Evolutionary conservation across 1,140 invertebrate species (phyloP), one percentile per base, ranked within the genome.

Genomic region (Meloidogyne floridensis): DNA sequence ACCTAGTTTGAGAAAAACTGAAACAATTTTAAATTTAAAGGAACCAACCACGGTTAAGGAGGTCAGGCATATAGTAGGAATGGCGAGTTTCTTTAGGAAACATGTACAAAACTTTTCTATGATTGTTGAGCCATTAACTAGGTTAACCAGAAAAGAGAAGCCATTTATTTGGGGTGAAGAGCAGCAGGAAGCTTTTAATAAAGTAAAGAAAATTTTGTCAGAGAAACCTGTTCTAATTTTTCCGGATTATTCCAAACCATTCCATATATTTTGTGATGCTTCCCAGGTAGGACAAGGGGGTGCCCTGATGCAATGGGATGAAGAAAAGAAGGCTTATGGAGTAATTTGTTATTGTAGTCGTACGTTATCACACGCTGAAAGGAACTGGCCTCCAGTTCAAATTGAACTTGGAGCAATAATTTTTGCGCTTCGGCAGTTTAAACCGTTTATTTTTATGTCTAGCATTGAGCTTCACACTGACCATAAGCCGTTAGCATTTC

Each of bases 221-320:
- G 10, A 42, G 11, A 10, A 32, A n/a, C 77, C 77, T 0, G 43
- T 32, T 13, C 42, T 79, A 15, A 5, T 79, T 15, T 79, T 79
- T 79, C 77, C 77, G 6, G 71, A 79, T 47, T 79, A 79, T 69
- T 43, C 32, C 11, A 70, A 47, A 42, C 71, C 65, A 0, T 79
- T 79, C 47, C 77, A 79, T 6, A 76, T 79, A 75, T 79, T 79
- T 15, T 43, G n/a, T 11, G 77, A 79, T 69, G 77, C 77, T 0
- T 79, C 77, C 0, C 10, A 5, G 0, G 77, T 79, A 11, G 77
- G 65, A 0, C 59, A 54, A 18, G 77, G 77, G 0, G 77, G 77
- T 1, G 77, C 42, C 1, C 13, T 79, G 0, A 79, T 79, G 77
- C 77, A 79, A 32, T 20, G 42, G 42, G 43, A 79, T 42, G 65